phyloP scores from a whole-genome alignment of 2,888 invertebrate genomes.

The Pyrocoelia pectoralis region DNA sequence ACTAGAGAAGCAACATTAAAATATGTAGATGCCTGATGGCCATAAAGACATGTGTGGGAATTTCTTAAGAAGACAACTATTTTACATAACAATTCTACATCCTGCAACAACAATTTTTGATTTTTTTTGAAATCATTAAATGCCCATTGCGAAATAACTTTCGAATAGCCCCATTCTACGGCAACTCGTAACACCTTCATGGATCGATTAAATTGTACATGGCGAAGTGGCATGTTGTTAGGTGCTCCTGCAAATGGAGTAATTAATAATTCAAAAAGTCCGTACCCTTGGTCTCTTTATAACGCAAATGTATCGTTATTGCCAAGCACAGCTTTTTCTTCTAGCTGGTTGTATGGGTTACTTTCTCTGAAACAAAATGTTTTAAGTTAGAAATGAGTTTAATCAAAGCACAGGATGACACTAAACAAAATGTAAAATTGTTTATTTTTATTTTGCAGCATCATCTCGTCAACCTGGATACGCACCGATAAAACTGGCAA shows the following conservation, averaged over 20 bases:
- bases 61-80: not conserved
- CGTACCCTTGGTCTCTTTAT: no score
- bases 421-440: conserved; percentile 3
- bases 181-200: conserved; percentile 29
- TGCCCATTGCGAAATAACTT: conserved; percentile 3
- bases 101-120: conserved; percentile 12
- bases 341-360: no score
- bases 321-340: no score
- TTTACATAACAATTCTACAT: not conserved
- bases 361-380: no score
- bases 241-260: no score
- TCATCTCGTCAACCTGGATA: conserved; percentile 36
- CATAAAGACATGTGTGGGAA: conserved; percentile 3
- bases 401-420: not conserved
- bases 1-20: conserved; percentile 4
- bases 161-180: conserved; percentile 35
- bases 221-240: no score
- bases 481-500: conserved; percentile 33
- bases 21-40: conserved; percentile 2
- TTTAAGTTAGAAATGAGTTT: no score
- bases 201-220: no score
- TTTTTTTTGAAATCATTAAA: conserved; percentile 17
- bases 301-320: no score
- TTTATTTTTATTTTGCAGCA: conserved; percentile 19
- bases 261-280: no score